phyloP scores from a whole-genome alignment of 2,888 invertebrate genomes.

The Dicranocentrus wangi region DNA sequence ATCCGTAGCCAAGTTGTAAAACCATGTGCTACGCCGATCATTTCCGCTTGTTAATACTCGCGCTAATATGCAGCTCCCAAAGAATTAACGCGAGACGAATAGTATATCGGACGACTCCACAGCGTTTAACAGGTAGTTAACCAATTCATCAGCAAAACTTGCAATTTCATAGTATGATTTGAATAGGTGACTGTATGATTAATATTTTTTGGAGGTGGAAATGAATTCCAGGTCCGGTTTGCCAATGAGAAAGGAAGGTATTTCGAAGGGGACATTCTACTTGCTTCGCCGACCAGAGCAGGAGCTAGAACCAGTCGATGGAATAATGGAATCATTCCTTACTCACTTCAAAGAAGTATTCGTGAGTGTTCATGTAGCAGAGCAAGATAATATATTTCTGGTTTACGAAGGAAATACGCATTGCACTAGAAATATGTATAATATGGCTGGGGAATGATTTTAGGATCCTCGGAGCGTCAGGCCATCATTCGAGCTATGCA shows the following conservation, averaged over 20 bases:
- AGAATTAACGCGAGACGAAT: too few species aligned
- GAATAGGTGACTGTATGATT: too few species aligned
- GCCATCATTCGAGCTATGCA: slow-evolving; percentile 18
- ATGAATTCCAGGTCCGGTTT: too few species aligned
- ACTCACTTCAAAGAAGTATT: slow-evolving; percentile 17
- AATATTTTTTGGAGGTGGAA: too few species aligned
- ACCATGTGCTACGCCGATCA: too few species aligned
- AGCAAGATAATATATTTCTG: not conserved
- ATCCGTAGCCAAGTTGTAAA: too few species aligned
- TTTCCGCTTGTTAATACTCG: too few species aligned
- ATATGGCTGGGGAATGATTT: not conserved
- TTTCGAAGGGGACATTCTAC: slow-evolving; percentile 44
- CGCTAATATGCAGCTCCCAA: too few species aligned
- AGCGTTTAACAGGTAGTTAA: too few species aligned
- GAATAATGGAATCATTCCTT: slow-evolving; percentile 28
- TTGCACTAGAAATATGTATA: not conserved
- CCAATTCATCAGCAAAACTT: too few species aligned
- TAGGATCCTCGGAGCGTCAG: slow-evolving; percentile 14
- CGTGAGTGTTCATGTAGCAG: not conserved
- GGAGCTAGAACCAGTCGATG: slow-evolving; percentile 16
- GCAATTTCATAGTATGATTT: too few species aligned
- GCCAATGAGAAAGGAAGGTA: slow-evolving; percentile 18
- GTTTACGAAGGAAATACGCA: not conserved
- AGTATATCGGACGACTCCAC: too few species aligned
- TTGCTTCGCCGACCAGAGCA: not conserved